phyloP scores from a whole-genome alignment of 2,888 invertebrate species.

The Dorcus hopei region DNA sequence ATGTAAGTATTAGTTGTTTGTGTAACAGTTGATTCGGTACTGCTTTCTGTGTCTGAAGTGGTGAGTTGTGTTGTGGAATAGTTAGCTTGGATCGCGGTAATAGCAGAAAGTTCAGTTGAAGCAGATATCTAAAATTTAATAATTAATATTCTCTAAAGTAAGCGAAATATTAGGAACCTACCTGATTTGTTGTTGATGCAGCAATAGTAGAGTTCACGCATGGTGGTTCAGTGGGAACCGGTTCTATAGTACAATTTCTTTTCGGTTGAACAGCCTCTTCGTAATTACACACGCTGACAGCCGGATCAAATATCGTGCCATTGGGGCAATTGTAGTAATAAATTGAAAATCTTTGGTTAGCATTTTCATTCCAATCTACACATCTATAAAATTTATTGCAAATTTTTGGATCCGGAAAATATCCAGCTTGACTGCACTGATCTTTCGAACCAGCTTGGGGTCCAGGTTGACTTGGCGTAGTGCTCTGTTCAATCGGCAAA shows the following conservation, averaged over 20 bases:
- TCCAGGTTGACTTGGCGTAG: not conserved
- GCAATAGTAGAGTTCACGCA: not conserved
- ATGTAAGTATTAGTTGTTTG: too few species aligned
- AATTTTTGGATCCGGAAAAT: constrained; percentile 35
- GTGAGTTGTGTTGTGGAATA: not conserved
- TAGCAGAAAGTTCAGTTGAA: too few species aligned
- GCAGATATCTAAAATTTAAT: too few species aligned
- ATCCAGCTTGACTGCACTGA: constrained; percentile 37
- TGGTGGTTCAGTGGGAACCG: not conserved
- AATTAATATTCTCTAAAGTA: too few species aligned
- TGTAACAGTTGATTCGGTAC: not conserved
- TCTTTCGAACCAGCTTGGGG: not conserved
- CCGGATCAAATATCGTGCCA: constrained; percentile 71
- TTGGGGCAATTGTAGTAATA: constrained; percentile 56
- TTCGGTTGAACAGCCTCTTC: constrained; percentile 27
- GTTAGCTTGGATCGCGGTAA: too few species aligned
- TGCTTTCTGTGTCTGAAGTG: not conserved
- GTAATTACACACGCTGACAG: constrained; percentile 62
- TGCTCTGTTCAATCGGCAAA: not conserved
- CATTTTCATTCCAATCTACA: constrained; percentile 29
- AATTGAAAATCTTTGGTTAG: constrained; percentile 22
- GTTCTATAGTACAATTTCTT: constrained; percentile 15
- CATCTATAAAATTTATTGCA: constrained; percentile 43
- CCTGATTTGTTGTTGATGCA: not conserved
- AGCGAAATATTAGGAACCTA: too few species aligned